Evolutionary conservation across 2,888 invertebrate genomes (phyloP), one percentile per base, ranked within the genome.

Genomic region (Andrena bucephala): DNA sequence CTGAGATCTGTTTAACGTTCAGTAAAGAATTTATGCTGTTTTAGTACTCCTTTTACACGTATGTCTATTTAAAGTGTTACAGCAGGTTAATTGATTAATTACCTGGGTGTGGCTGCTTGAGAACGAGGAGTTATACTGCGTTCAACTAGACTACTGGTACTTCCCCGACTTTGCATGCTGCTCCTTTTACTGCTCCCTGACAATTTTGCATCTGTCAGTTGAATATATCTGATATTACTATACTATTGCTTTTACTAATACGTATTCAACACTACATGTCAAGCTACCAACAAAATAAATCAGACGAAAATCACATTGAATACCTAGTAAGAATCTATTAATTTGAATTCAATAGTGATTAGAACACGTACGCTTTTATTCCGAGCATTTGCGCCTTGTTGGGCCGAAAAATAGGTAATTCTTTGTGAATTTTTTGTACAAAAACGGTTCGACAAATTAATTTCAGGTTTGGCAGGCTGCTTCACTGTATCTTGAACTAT

Each of bases 31-130:
- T n/a, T n/a, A 67, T 74, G 57, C 20, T 24, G 60, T 59, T 31
- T 29, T 27, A 48, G 20, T 31, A n/a, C 2, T 48, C 29, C 50
- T 50, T 42, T 8, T 42, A n/a, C 78, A 29, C 20, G 5, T 42
- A 1, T 5, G 4, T 5, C 4, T 48, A 8, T 57, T 4, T 33
- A 42, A 52, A n/a, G 48, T 31, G 7, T 1, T 13, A 10, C 16
- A n/a, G 42, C 16, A n/a, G 42, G 67, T 20, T 24, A 62, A 24
- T 68, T 8, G 54, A 67, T 42, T 10, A 10, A 10, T 72, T 93
- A 96, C 97, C 97, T 96, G 93, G 98, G 98, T 92, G 98, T 98
- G 93, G 98, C 97, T 92, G 98, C 98, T 95, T 98, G 98, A 94
- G 98, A 98, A 95, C 98, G 95, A 89, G 97, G 97, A 86, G 98